Evolutionary conservation across 2,888 invertebrate genomes (phyloP).

Genomic region (Metalampra italica): DNA sequence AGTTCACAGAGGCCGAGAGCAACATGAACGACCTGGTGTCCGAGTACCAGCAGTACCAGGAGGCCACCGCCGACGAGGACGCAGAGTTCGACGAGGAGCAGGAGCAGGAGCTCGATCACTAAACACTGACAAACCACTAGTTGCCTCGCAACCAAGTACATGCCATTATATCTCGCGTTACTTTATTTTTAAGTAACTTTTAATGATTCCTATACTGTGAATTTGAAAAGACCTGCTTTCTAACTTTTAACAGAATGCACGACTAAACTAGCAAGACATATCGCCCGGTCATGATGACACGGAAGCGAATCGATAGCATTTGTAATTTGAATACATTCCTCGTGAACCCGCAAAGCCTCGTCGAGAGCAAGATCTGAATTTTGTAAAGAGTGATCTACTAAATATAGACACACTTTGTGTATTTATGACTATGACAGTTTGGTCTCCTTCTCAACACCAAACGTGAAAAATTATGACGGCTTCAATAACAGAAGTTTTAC

Average conservation of each 20-base stretch:
- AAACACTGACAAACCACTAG: slow-evolving; percentile 24
- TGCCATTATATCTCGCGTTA: slow-evolving; percentile 70
- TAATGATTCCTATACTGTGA: slow-evolving; percentile 64
- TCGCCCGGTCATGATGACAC: slow-evolving; percentile 48
- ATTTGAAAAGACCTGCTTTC: slow-evolving; percentile 66
- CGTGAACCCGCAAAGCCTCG: slow-evolving; percentile 47
- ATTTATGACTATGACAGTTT: slow-evolving; percentile 41
- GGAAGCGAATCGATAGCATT: slow-evolving; percentile 41
- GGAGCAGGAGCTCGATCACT: slow-evolving; percentile 81
- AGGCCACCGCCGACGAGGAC: slow-evolving; percentile 89
- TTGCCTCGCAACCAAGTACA: slow-evolving; percentile 44
- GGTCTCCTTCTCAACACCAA: slow-evolving; percentile 40
- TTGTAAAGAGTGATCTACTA: slow-evolving; percentile 62
- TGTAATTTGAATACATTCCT: slow-evolving; percentile 59
- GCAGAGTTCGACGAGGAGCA: slow-evolving; percentile 89
- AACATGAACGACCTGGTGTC: slow-evolving; percentile 97
- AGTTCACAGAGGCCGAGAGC: slow-evolving; percentile 96
- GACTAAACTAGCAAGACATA: slow-evolving; percentile 48
- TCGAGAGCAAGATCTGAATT: slow-evolving; percentile 61
- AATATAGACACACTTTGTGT: slow-evolving; percentile 53
- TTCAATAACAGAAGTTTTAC: slow-evolving; percentile 71
- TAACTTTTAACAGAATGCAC: slow-evolving; percentile 75
- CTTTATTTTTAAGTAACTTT: slow-evolving; percentile 62
- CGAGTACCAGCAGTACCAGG: slow-evolving; percentile 96
- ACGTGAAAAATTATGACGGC: slow-evolving; percentile 55